Conservation (phyloP, 2,113 vertebrate species). For the Oreotrochilus melanogaster region DNA sequence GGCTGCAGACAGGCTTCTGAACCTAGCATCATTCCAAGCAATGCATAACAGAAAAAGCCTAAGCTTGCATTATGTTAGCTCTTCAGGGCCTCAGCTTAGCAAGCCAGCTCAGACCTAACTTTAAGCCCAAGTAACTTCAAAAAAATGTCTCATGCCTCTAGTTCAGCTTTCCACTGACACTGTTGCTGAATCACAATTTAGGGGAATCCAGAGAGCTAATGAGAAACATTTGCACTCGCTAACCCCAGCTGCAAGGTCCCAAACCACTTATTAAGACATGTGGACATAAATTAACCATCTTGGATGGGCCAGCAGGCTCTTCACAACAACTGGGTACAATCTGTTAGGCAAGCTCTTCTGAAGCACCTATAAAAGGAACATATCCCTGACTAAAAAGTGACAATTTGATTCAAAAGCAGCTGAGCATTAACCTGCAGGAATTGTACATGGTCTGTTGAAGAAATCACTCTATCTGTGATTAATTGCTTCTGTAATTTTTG, state of each 20-base stretch:
- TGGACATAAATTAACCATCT: background rate
- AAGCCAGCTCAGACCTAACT: background rate
- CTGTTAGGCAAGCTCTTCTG: background rate
- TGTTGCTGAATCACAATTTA: background rate
- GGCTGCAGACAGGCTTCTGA: background rate
- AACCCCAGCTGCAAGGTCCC: background rate
- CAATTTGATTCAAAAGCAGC: background rate
- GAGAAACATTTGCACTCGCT: background rate
- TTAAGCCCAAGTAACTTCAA: background rate
- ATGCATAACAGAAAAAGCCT: background rate
- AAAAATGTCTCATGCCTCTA: background rate
- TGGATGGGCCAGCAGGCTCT: background rate
- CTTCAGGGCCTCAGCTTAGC: background rate
- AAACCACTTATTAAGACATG: accelerated
- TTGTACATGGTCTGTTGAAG: accelerated
- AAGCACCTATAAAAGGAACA: background rate
- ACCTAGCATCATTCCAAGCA: background rate
- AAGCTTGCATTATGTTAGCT: background rate
- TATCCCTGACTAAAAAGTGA: background rate
- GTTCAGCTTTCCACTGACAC: background rate
- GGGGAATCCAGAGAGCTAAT: background rate
- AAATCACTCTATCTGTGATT: background rate
- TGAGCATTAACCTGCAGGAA: background rate
- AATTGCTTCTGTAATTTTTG: background rate
- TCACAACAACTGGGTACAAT: background rate